These are phyloP conservation scores for Harpagus bidentatus DNA, from an alignment of 2,113 vertebrate genomes.

Conservation along the genomic window DNA sequence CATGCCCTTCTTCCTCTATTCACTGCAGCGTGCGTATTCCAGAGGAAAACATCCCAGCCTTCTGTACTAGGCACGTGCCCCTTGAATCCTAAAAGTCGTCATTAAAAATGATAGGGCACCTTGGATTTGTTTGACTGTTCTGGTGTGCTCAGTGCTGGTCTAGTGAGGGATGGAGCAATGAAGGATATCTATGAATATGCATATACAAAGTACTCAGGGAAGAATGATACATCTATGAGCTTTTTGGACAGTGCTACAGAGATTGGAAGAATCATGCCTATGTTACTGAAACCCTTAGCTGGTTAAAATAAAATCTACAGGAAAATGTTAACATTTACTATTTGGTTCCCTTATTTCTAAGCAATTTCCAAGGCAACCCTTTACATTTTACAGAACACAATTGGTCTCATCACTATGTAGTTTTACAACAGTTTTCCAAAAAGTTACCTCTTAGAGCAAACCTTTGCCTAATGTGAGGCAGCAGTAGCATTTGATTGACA, in stretches of 20 bases:
- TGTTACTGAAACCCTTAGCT: neutral
- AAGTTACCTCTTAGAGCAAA: neutral
- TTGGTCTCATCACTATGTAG: neutral
- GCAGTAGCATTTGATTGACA: neutral
- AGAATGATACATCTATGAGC: neutral
- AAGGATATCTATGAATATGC: neutral
- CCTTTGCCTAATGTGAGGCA: neutral
- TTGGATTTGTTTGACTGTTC: neutral
- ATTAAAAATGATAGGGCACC: neutral
- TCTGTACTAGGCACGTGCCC: accelerated
- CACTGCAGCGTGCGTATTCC: accelerated
- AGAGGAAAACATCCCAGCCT: neutral
- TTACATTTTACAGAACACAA: neutral
- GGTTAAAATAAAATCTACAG: neutral
- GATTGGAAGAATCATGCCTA: neutral
- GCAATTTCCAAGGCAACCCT: neutral
- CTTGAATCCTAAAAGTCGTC: neutral
- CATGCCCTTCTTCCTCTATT: neutral
- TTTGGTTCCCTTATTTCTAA: neutral
- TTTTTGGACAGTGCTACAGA: neutral
- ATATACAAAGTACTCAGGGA: neutral
- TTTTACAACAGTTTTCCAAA: neutral
- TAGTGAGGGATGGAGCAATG: neutral
- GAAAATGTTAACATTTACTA: neutral
- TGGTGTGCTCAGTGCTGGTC: neutral